Percentiles rank a stretch among this genome's conserved stretches.
Evolutionary conservation across 2,888 invertebrate genomes (phyloP).

Genomic region (Salpingus planirostris): DNA sequence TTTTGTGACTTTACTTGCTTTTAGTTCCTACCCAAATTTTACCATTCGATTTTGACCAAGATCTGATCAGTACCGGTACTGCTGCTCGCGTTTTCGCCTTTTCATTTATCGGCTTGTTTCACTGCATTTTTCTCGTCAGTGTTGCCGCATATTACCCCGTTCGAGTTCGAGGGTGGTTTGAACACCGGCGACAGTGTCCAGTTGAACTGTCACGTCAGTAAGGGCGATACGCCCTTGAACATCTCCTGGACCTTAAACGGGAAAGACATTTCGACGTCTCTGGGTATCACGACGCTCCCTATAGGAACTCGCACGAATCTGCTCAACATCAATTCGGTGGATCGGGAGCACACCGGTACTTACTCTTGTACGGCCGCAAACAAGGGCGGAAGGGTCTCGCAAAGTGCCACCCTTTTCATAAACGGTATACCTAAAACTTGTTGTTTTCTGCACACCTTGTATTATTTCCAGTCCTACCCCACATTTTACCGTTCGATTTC

Average conservation of each 20-base stretch:
- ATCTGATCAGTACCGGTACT: constrained; percentile 41
- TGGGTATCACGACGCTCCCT: constrained; percentile 35
- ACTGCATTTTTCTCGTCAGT: too few species aligned
- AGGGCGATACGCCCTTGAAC: constrained; percentile 63
- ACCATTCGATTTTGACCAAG: constrained; percentile 68
- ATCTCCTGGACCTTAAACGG: constrained; percentile 64
- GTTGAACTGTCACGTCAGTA: constrained; percentile 56
- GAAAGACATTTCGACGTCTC: constrained; percentile 49
- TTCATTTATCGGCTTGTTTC: neutral
- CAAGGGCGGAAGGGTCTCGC: constrained; percentile 53
- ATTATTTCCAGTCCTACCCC: constrained; percentile 45
- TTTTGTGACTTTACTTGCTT: constrained; percentile 4
- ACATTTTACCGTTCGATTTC: constrained; percentile 59
- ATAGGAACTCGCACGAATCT: constrained; percentile 48
- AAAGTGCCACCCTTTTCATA: constrained; percentile 58
- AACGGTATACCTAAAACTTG: constrained; percentile 50
- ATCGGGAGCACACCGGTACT: constrained; percentile 57
- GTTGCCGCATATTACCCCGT: constrained; percentile 57
- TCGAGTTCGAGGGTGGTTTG: constrained; percentile 57
- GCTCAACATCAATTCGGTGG: constrained; percentile 39
- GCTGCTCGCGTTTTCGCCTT: neutral
- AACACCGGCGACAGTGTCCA: constrained; percentile 59
- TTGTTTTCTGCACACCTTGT: constrained; percentile 1
- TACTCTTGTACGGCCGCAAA: constrained; percentile 60
- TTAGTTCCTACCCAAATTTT: constrained; percentile 71